These are phyloP conservation scores for Premnoplex brunnescens DNA, from an alignment of 2,797 vertebrate genomes.

Conservation along the genomic window DNA sequence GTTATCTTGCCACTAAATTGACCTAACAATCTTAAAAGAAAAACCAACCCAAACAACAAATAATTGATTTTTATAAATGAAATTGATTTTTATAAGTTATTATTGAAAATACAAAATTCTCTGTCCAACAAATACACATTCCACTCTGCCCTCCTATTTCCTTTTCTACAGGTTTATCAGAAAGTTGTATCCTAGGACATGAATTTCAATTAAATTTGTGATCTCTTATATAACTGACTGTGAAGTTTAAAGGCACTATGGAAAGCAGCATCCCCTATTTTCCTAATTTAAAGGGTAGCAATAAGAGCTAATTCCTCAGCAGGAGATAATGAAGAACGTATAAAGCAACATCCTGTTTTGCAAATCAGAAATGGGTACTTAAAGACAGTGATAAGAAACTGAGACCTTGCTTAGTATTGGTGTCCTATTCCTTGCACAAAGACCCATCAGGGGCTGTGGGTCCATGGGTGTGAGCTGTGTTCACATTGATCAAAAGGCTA, in stretches of 20 bases:
- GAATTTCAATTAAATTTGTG: background rate
- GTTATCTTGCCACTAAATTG: background rate
- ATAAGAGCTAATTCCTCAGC: background rate
- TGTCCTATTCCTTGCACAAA: background rate
- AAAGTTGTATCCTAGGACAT: background rate
- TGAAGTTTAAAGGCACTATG: background rate
- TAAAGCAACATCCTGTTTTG: background rate
- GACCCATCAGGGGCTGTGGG: background rate
- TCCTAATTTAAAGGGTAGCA: background rate
- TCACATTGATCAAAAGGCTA: background rate
- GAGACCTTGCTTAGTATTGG: background rate
- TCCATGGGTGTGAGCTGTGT: fast-evolving
- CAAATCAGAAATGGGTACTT: background rate
- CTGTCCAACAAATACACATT: background rate
- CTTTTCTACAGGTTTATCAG: background rate
- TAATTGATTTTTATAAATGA: background rate
- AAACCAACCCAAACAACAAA: background rate
- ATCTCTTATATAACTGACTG: background rate
- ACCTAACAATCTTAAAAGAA: background rate
- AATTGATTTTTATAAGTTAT: background rate
- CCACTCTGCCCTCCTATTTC: background rate
- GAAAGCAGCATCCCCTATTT: background rate
- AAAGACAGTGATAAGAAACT: background rate
- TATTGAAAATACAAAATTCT: background rate
- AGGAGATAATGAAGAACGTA: background rate